phyloP scores from a whole-genome alignment of 2,113 vertebrate genomes.

The Eira barbara region DNA sequence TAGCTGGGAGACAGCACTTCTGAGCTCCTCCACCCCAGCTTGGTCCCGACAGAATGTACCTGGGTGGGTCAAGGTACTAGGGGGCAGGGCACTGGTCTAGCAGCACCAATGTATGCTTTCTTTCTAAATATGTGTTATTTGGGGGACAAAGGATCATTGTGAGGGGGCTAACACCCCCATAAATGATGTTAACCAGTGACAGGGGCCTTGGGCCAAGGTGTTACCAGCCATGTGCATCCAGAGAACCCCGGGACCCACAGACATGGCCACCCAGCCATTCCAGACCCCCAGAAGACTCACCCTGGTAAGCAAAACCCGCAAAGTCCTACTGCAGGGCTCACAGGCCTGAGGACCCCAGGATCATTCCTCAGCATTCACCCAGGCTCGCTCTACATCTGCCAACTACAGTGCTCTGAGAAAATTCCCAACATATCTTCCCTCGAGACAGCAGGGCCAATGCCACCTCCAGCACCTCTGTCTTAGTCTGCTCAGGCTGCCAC shows the following conservation, averaged over 20 bases:
- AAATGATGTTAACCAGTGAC: background rate
- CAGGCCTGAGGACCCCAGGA: background rate
- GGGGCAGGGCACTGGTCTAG: background rate
- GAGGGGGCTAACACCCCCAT: background rate
- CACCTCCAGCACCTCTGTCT: rapidly evolving
- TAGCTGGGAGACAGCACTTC: background rate
- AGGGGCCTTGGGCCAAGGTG: background rate
- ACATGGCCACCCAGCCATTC: too few species aligned
- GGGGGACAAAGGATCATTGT: background rate
- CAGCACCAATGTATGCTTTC: background rate
- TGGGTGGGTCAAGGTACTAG: background rate
- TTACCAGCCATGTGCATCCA: background rate
- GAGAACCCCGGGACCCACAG: background rate
- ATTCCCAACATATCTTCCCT: too few species aligned
- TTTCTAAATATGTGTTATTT: background rate
- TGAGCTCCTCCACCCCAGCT: background rate
- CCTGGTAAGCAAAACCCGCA: background rate
- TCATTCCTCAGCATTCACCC: background rate
- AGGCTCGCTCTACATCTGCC: background rate
- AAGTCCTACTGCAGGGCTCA: background rate
- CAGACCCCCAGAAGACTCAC: background rate
- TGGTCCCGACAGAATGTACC: background rate
- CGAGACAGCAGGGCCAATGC: background rate
- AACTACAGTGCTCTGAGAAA: background rate
- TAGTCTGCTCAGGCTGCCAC: background rate